phyloP scores from a whole-genome alignment of 2,888 invertebrate species.

The Eupsilia transversa region DNA sequence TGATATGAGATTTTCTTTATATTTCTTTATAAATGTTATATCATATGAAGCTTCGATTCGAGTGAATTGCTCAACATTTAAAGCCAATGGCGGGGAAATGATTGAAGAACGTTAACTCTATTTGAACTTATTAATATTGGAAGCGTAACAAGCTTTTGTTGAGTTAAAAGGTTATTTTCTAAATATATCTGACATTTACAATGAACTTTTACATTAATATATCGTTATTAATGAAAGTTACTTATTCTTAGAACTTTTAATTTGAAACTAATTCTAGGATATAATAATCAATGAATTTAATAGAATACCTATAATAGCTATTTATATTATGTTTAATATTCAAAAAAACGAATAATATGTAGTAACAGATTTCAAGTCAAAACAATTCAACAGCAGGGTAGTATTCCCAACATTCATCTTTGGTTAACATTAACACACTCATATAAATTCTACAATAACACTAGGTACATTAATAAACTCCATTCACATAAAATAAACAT shows the following conservation, averaged over 20 bases:
- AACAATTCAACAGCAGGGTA: no score
- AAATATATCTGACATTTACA: constrained; percentile 31
- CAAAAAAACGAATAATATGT: background rate
- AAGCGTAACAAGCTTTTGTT: constrained; percentile 22
- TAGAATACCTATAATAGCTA: background rate
- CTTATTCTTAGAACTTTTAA: background rate
- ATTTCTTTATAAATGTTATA: constrained; percentile 44
- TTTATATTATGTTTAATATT: background rate
- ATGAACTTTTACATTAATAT: background rate
- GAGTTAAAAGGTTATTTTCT: constrained; percentile 22
- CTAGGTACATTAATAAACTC: constrained; percentile 23
- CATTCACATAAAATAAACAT: constrained; percentile 43
- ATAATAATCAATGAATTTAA: background rate
- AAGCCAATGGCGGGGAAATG: constrained; percentile 54
- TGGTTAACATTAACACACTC: background rate
- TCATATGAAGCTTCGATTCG: constrained; percentile 41
- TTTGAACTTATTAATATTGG: constrained; percentile 44
- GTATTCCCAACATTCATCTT: constrained; percentile 1
- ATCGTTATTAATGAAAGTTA: background rate
- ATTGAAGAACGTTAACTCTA: constrained; percentile 54
- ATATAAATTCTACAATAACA: constrained; percentile 18
- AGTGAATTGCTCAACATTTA: constrained; percentile 63
- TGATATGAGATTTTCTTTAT: constrained; percentile 49
- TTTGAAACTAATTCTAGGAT: background rate
- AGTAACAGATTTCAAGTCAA: background rate